Evolutionary conservation across 2,888 invertebrate species (phyloP), one percentile per base, ranked within the genome.

Genomic region (Gandaritis pyraliata): DNA sequence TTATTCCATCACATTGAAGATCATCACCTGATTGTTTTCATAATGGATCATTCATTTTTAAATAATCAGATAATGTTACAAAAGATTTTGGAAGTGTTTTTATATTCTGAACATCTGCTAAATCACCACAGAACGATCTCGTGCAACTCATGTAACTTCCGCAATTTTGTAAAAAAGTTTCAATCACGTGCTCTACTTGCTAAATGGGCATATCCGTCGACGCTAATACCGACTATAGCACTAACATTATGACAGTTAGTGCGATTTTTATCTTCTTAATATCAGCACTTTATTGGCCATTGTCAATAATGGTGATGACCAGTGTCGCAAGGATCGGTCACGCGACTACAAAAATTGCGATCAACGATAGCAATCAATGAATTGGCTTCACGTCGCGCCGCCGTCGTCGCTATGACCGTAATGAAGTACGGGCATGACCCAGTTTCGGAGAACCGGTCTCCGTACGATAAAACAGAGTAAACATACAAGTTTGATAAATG

Each of bases 401-500:
- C 47, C n/a, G 23, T 47, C 63, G 23, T n/a, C 68, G 71, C 64
- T 64, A 66, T 69, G 72, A 54, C 56, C 66, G 70, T 76, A 76
- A 80, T 78, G 73, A 78, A 78, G 74, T 78, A 61, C 58, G 56
- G 29, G 49, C 60, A 66, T 69, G 83, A 81, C 82, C 80, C 72
- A 81, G 77, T 82, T 69, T 59, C 49, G 57, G 70, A 71, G 65
- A 69, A 67, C 77, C 74, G 77, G 78, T 77, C 73, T 65, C 67
- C 60, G 72, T 74, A 68, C 73, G 77, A 78, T 75, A 74, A 74
- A 75, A 66, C 74, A 58, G 70, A 74, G 77, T 78, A 79, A 78
- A 80, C 79, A 80, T 58, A 69, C 68, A 71, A 70, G 62, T 69
- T 74, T 82, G 82, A 82, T 82, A 79, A 82, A 84, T 83, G 76